These are phyloP conservation scores for Metalampra italica DNA, from an alignment of 2,888 invertebrate species.

Conservation along the genomic window DNA sequence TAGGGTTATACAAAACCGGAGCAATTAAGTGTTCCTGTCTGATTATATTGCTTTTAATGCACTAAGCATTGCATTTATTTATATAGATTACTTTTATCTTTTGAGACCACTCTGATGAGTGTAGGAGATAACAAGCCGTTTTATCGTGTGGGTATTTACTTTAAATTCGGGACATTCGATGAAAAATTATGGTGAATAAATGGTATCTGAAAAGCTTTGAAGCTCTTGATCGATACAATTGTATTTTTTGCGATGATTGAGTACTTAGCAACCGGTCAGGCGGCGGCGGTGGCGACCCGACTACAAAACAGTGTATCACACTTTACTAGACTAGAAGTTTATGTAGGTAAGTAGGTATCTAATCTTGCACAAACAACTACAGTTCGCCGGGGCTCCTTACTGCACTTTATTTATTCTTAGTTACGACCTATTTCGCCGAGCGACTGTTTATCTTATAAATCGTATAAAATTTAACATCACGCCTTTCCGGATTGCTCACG, in stretches of 20 bases:
- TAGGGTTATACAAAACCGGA: no score
- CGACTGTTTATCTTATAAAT: conserved; percentile 43
- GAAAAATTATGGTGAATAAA: no score
- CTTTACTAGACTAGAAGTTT: conserved; percentile 36
- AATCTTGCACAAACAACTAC: conserved; percentile 55
- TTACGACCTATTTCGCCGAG: conserved; percentile 46
- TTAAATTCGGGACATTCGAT: conserved; percentile 20
- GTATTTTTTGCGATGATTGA: conserved; percentile 19
- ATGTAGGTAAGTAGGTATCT: conserved; percentile 44
- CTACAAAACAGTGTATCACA: conserved; percentile 12
- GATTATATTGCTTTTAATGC: no score
- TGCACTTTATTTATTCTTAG: conserved; percentile 57
- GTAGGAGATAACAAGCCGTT: background rate
- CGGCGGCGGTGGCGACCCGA: conserved; percentile 25
- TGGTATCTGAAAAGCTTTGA: conserved; percentile 20
- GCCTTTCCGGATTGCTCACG: background rate
- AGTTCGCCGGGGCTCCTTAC: conserved; percentile 28
- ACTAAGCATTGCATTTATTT: no score
- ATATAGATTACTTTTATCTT: no score
- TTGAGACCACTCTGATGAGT: no score
- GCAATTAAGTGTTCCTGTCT: no score
- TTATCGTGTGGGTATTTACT: conserved; percentile 12
- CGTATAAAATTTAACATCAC: conserved; percentile 32
- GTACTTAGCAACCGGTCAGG: conserved; percentile 18
- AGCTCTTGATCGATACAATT: conserved; percentile 32